These are phyloP conservation scores for Nicator chloris DNA, from an alignment of 2,113 vertebrate species.

Conservation along the genomic window DNA sequence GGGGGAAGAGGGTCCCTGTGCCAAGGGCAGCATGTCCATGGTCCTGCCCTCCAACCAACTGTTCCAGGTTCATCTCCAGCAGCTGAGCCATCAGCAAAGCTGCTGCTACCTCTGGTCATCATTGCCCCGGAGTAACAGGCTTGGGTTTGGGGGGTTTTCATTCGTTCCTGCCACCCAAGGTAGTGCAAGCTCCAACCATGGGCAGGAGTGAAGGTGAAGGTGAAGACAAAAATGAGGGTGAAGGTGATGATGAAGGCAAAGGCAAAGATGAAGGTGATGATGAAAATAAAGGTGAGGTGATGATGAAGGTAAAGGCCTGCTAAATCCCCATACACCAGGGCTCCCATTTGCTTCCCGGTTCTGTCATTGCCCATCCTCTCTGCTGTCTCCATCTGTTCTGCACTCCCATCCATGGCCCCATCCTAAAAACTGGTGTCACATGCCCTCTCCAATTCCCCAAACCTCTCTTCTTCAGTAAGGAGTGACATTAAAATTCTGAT, in stretches of 20 bases:
- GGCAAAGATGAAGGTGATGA: background rate
- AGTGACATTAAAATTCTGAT: background rate
- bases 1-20: background rate
- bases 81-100: fast-evolving
- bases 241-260: background rate
- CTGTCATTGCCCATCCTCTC: background rate
- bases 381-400: background rate
- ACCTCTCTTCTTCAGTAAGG: background rate
- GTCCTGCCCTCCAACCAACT: background rate
- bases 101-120: background rate
- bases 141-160: background rate
- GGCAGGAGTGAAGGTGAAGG: background rate
- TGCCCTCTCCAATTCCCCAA: fast-evolving
- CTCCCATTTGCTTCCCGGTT: background rate
- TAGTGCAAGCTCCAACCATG: fast-evolving
- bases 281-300: background rate
- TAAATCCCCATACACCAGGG: background rate
- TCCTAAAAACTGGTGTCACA: background rate
- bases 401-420: fast-evolving
- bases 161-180: background rate
- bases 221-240: background rate
- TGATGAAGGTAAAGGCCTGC: background rate
- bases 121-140: fast-evolving
- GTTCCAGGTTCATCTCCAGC: background rate
- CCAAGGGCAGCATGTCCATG: fast-evolving